Conservation (phyloP, 2,113 vertebrate genomes). For the Echinops telfairi region DNA sequence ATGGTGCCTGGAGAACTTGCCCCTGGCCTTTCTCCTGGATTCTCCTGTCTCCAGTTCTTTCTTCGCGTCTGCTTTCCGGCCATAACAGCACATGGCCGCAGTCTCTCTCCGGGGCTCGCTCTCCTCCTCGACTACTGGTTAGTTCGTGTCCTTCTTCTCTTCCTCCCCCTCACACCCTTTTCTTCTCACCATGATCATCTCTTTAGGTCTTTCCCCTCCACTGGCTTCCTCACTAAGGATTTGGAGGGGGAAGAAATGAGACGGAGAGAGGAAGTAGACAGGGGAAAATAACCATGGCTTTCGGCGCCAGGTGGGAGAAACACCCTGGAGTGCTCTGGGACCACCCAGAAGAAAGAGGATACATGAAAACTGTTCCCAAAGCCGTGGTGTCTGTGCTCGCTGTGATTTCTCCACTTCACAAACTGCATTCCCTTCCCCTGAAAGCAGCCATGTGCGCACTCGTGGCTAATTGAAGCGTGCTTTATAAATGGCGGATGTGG, state of each 20-base stretch:
- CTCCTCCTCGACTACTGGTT: neutral
- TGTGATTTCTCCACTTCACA: neutral
- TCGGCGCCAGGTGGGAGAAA: neutral
- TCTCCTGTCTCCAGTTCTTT: neutral
- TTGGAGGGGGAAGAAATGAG: slow-evolving; percentile 19
- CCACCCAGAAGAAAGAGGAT: neutral
- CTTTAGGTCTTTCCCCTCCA: neutral
- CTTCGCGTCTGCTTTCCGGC: slow-evolving; percentile 17
- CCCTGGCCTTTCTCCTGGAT: neutral
- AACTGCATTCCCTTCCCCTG: neutral
- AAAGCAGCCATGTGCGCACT: neutral
- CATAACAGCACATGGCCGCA: neutral
- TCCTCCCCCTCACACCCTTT: neutral
- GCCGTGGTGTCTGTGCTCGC: neutral
- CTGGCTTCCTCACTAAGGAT: neutral
- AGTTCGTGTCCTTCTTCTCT: neutral
- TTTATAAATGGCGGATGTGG: neutral
- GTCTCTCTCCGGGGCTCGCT: neutral
- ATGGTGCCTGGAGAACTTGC: neutral
- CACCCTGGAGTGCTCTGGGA: neutral
- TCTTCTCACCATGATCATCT: neutral
- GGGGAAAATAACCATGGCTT: neutral
- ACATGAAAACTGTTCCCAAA: slow-evolving; percentile 20
- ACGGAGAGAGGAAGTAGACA: neutral
- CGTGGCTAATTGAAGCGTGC: neutral